These are phyloP conservation scores for Halocynthia aurantium DNA, from an alignment of 23 tunicate species.

Conservation along the genomic window DNA sequence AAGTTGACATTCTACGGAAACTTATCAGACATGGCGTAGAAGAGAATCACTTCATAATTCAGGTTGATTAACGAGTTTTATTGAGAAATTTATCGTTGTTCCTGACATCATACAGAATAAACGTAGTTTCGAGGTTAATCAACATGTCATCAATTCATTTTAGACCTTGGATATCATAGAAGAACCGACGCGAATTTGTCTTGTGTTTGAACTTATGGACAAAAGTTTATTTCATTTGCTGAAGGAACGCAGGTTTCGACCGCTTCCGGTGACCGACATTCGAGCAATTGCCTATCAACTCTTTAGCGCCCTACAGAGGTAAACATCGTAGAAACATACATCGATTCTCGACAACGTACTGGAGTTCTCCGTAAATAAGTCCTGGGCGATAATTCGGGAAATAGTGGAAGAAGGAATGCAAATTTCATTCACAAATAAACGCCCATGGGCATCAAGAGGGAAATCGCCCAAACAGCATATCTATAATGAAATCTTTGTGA, in stretches of 20 bases:
- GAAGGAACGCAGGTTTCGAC: constrained; percentile 4
- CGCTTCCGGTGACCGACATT: not conserved
- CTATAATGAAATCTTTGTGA: too few species aligned
- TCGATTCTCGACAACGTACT: too few species aligned
- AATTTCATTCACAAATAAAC: too few species aligned
- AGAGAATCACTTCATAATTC: constrained; percentile 4
- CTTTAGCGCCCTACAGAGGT: constrained; percentile 13
- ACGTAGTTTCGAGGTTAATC: too few species aligned
- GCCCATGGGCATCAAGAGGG: too few species aligned
- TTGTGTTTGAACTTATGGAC: constrained; percentile 4
- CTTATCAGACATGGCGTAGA: not conserved
- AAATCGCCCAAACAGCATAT: too few species aligned
- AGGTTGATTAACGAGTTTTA: not conserved
- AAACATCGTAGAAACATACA: not conserved
- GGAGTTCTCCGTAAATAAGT: too few species aligned
- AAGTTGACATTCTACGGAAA: constrained; percentile 2
- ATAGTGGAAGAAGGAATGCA: too few species aligned
- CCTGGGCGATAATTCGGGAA: too few species aligned
- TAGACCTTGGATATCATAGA: constrained; percentile 4
- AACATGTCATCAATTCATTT: not conserved
- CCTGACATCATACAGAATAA: too few species aligned
- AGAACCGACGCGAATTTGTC: constrained; percentile 9
- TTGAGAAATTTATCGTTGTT: too few species aligned
- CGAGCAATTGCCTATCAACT: constrained; percentile 8
- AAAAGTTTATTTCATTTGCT: constrained; percentile 2